Base-by-base conservation (phyloP, 2,888 invertebrate species). In the Bibio marci region DNA sequence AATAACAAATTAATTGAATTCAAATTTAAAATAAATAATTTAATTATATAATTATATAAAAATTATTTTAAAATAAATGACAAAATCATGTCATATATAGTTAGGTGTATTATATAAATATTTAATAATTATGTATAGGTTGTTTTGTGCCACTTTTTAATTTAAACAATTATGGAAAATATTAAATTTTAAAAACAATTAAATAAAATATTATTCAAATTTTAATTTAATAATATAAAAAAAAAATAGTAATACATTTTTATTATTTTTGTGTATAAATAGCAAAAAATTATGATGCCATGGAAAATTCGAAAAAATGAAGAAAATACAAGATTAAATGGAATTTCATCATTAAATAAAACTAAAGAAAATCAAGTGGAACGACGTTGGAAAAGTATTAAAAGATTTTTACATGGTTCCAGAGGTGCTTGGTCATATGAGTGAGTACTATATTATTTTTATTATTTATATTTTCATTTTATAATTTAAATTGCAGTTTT, bases 371-470 rank as follows among this genome's bases (percentile, higher is more conserved):
- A 59, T 45, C 57, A 65, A 44, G 60, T 65, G 31, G 57, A 66
- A 46, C 59, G 67, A 41, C 65, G 65, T 48, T 73, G 73, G 73
- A 61, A 65, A 48, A 64, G 65, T 32, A 59, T 65, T 34, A 67
- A 67, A 50, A 56, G 65, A 45, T 71, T 69, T 57, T 63, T 71
- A 45, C 63, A 63, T 40, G 69, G 72, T 37, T 58, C 62, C 26
- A 55, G 67, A 31, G 68, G 69, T 22, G 62, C 68, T 30, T 69
- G 69, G 60, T 56, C 52, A 46, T 53, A 52, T 37, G 56, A 59
- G 62, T 59, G 48, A 59, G 60, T 58, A 43, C 40, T 30, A 28
- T 19, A n/a, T 8, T 37, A 26, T 15, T 36, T 25, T 15, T n/a
- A 18, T 30, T 30, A 19, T 31, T 40, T 36, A 13, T 22, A 22